A percentile compares a stretch with the other conserved stretches of the same genome.
phyloP scores from a whole-genome alignment of 2,797 vertebrate species.

The Danio tinwini region DNA sequence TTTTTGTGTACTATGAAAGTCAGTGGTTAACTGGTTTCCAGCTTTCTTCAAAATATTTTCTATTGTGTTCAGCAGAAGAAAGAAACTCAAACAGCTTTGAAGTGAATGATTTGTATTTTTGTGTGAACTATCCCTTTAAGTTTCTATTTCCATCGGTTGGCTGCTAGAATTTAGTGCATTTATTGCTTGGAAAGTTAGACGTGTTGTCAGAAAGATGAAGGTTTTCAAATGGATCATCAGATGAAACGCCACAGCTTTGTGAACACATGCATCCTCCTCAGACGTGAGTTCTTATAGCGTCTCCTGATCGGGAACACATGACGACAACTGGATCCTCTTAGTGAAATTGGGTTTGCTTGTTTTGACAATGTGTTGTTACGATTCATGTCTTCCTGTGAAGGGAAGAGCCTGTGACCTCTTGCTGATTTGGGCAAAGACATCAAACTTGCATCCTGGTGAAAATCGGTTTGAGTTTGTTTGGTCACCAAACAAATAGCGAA shows the following conservation, averaged over 20 bases:
- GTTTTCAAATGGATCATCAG: constrained; percentile 2
- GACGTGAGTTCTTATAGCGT: not conserved
- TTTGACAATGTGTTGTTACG: constrained; percentile 41
- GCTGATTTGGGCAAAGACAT: not conserved
- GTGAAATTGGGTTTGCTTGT: constrained; percentile 31
- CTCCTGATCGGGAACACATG: constrained; percentile 6
- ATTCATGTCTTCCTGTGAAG: constrained; percentile 35
- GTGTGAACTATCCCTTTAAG: too few relatives aligned
- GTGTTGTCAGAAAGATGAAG: not conserved
- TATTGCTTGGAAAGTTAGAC: constrained; percentile 1
- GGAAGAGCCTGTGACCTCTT: constrained; percentile 11
- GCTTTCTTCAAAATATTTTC: too few relatives aligned
- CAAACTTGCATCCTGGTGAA: constrained; percentile 35
- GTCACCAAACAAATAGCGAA: constrained; percentile 25
- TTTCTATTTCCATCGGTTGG: not conserved
- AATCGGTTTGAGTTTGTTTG: constrained; percentile 37
- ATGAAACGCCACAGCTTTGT: not conserved
- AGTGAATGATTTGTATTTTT: too few relatives aligned
- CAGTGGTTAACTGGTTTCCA: too few relatives aligned
- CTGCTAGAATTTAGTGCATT: not conserved
- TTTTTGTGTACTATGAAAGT: too few relatives aligned
- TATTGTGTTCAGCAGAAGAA: too few relatives aligned
- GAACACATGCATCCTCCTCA: constrained; percentile 3
- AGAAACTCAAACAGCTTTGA: too few relatives aligned
- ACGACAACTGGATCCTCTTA: not conserved